Evolutionary conservation across 2,888 invertebrate genomes (phyloP).

Genomic region (Drosophila infuscata): DNA sequence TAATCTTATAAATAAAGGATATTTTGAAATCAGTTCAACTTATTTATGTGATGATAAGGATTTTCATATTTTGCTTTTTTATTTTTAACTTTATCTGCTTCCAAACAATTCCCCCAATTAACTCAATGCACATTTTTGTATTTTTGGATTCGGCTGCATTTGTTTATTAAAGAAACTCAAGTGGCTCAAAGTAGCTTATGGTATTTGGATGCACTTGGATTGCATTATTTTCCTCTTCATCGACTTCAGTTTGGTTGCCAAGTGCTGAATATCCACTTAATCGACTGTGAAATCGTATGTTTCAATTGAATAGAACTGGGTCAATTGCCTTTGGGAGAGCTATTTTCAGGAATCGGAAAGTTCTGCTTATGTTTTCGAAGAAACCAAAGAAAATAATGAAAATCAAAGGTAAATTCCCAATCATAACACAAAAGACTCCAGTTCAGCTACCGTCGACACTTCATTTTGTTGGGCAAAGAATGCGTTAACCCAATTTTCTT

Average conservation of each 20-base stretch:
- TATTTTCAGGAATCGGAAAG: conserved; percentile 28
- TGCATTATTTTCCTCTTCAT: conserved; percentile 28
- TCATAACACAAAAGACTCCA: conserved; percentile 3
- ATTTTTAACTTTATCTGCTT: not conserved
- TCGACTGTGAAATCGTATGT: conserved; percentile 62
- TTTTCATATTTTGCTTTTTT: not conserved
- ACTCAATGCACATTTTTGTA: not conserved
- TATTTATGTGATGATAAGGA: not conserved
- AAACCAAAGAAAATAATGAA: conserved; percentile 37
- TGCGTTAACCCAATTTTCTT: conserved; percentile 65
- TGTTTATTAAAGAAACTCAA: conserved; percentile 45
- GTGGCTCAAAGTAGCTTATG: conserved; percentile 50
- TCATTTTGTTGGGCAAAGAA: conserved; percentile 30
- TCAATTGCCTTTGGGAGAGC: conserved; percentile 55
- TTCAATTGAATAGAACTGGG: conserved; percentile 50
- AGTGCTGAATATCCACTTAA: conserved; percentile 71
- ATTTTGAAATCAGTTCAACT: not conserved
- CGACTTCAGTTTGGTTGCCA: conserved; percentile 16
- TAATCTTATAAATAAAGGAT: not conserved
- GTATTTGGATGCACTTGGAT: conserved; percentile 45
- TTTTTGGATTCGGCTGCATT: conserved; percentile 14
- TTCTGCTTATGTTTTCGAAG: conserved; percentile 61
- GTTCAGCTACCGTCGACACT: conserved; percentile 11
- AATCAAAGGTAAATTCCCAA: conserved; percentile 54
- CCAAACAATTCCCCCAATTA: conserved; percentile 38